Evolutionary conservation across 2,888 invertebrate species (phyloP).

Genomic region (Pherbina coryleti): DNA sequence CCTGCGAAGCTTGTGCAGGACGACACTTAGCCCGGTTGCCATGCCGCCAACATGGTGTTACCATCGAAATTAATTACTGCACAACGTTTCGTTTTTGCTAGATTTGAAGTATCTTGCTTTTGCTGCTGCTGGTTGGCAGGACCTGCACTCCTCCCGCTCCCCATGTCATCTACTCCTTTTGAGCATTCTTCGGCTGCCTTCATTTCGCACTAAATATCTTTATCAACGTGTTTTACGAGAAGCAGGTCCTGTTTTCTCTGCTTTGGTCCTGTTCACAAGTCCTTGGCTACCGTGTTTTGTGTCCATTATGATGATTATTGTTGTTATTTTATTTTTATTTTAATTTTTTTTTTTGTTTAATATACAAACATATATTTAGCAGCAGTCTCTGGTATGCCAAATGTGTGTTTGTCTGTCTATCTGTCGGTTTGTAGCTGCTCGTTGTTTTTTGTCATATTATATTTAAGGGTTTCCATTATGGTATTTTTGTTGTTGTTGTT

Average conservation of each 20-base stretch:
- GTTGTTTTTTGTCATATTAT: background rate
- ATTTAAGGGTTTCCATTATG: too few relatives aligned
- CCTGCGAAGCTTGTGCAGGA: background rate
- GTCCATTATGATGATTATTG: conserved; percentile 28
- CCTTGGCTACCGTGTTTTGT: background rate
- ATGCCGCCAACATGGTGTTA: background rate
- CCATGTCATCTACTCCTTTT: background rate
- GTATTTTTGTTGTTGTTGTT: background rate
- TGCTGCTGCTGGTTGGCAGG: too few relatives aligned
- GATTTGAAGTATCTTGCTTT: background rate
- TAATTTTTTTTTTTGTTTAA: background rate
- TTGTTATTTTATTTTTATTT: background rate
- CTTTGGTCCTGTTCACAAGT: background rate
- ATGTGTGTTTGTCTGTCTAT: background rate
- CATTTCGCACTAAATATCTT: background rate
- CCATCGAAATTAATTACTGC: conserved; percentile 34
- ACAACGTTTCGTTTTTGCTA: conserved; percentile 7
- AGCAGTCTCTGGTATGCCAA: background rate
- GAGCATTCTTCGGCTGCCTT: background rate
- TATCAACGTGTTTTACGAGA: too few relatives aligned
- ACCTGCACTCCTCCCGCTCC: background rate
- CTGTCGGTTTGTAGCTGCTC: background rate
- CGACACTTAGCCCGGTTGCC: background rate
- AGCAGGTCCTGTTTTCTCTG: too few relatives aligned
- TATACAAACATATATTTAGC: background rate